These are phyloP conservation scores for Pungitius pungitius DNA, from an alignment of 2,113 vertebrate genomes.

Conservation along the genomic window DNA sequence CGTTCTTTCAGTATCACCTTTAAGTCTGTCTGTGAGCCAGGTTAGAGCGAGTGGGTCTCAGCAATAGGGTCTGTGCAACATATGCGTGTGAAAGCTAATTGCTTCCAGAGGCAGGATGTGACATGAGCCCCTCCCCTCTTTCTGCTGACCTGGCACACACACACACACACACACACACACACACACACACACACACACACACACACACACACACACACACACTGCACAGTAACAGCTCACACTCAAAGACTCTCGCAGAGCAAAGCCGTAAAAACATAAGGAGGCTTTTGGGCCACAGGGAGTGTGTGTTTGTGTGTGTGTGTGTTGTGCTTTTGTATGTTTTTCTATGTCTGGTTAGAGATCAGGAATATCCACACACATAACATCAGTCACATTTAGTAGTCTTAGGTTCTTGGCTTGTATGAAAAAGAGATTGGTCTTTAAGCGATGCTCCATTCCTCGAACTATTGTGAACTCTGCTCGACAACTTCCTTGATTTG, in stretches of 20 bases:
- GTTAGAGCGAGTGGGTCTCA: constrained; percentile 22
- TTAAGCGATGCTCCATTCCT: background rate
- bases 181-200: constrained; percentile 45
- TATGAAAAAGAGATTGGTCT: background rate
- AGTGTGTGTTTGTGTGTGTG: background rate
- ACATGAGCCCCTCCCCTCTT: constrained; percentile 63
- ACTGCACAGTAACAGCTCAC: constrained; percentile 58
- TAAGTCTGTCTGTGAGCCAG: background rate
- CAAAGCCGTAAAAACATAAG: constrained; percentile 65
- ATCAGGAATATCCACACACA: constrained; percentile 19
- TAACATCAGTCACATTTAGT: constrained; percentile 11
- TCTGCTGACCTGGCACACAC: constrained; percentile 68
- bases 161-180: constrained; percentile 46
- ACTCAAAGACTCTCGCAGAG: constrained; percentile 55
- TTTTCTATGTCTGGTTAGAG: constrained; percentile 25
- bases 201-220: constrained; percentile 39
- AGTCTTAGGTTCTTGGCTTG: background rate
- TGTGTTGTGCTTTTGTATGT: constrained; percentile 6
- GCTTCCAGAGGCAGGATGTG: constrained; percentile 78
- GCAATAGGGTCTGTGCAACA: constrained; percentile 41
- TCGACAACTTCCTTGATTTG: background rate
- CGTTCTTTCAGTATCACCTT: background rate
- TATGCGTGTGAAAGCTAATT: constrained; percentile 77
- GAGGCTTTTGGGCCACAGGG: constrained; percentile 53
- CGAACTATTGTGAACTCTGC: background rate